These are phyloP conservation scores for Apis mellifera DNA, from an alignment of 1,140 invertebrate species.

Conservation along the genomic window DNA sequence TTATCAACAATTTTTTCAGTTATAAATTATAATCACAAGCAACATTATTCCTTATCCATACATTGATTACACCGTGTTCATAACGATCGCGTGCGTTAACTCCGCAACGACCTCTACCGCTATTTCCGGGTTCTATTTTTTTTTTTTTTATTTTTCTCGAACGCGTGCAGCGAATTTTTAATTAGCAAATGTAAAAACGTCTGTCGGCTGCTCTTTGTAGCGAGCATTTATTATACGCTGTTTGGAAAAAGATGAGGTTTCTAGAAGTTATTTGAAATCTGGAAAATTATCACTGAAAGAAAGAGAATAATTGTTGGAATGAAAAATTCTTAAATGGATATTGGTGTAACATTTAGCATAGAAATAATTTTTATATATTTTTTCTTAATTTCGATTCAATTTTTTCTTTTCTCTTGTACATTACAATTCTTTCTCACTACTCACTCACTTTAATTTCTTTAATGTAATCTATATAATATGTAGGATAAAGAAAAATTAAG, in stretches of 20 bases:
- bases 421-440: too few species aligned
- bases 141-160: not conserved
- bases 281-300: not conserved
- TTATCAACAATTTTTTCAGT: not conserved
- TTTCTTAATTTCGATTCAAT: not conserved
- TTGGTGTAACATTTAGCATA: too few species aligned
- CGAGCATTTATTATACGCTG: not conserved
- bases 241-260: not conserved
- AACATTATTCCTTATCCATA: not conserved
- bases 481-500: not conserved
- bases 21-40: not conserved
- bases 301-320: too few species aligned
- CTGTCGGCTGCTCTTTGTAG: not conserved
- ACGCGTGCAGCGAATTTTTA: not conserved
- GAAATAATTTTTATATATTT: not conserved
- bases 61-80: not conserved
- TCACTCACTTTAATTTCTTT: too few species aligned
- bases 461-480: too few species aligned
- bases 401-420: too few species aligned
- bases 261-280: not conserved
- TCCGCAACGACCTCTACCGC: not conserved
- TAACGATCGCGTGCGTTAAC: not conserved
- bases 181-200: not conserved
- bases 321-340: too few species aligned
- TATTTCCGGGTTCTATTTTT: not conserved